Percentiles rank a stretch among this genome's conserved stretches.
phyloP scores from a whole-genome alignment of 2,888 invertebrate genomes.

The Nymphalis c-album region DNA sequence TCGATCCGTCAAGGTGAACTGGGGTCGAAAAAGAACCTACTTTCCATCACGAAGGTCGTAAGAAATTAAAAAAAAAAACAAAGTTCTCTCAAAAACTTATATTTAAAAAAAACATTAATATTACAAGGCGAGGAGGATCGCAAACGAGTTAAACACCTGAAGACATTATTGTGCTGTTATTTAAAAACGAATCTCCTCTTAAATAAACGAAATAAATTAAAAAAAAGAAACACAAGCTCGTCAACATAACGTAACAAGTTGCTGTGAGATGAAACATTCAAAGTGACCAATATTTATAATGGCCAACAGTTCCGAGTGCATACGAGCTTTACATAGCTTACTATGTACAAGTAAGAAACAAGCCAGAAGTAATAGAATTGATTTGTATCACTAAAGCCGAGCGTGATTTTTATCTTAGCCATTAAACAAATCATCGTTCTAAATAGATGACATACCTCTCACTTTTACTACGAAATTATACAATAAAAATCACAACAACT shows the following conservation, averaged over 20 bases:
- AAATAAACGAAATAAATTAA: slow-evolving; percentile 30
- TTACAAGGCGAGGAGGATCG: slow-evolving; percentile 41
- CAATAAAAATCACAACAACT: slow-evolving; percentile 57
- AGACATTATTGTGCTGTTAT: slow-evolving; percentile 29
- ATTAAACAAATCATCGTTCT: slow-evolving; percentile 26
- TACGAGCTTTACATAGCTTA: slow-evolving; percentile 24
- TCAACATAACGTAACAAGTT: not conserved
- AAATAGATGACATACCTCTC: slow-evolving; percentile 33
- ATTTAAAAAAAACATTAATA: slow-evolving; percentile 44
- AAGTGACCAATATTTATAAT: not conserved
- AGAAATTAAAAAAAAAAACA: slow-evolving; percentile 55
- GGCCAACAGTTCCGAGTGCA: slow-evolving; percentile 1
- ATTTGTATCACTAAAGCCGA: slow-evolving; percentile 21
- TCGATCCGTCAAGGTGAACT: slow-evolving; percentile 62
- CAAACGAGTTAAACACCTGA: slow-evolving; percentile 24
- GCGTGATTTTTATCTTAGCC: slow-evolving; percentile 11
- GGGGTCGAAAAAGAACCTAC: slow-evolving; percentile 57
- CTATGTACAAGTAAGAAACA: slow-evolving; percentile 32
- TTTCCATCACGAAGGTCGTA: slow-evolving; percentile 64
- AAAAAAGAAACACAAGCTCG: slow-evolving; percentile 18
- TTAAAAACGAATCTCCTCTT: slow-evolving; percentile 27
- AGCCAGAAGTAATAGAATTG: slow-evolving; percentile 21
- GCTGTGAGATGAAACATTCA: slow-evolving; percentile 7
- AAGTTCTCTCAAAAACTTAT: slow-evolving; percentile 64
- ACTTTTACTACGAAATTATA: slow-evolving; percentile 41